Evolutionary conservation across 2,888 invertebrate species (phyloP).

Genomic region (Myopa tessellatipennis): DNA sequence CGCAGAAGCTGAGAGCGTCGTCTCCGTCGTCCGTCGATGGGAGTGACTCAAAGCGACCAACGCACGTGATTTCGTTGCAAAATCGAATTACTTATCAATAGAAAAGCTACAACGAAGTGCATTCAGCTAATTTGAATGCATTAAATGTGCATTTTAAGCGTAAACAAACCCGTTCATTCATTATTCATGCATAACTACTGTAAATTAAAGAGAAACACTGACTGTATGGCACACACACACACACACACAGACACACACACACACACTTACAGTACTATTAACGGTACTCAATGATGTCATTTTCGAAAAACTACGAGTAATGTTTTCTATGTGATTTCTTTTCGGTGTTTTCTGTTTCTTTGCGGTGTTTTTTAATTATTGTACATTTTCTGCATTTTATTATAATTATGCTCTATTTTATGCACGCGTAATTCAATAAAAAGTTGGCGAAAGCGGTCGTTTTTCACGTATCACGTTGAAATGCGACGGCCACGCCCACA

Average conservation of each 20-base stretch:
- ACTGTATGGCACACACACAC: neutral
- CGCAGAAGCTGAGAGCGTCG: neutral
- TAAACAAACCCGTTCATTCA: constrained; percentile 27
- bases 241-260: neutral
- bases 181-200: constrained; percentile 20
- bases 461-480: neutral
- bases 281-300: constrained; percentile 37
- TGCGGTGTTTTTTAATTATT: neutral
- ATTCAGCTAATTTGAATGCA: constrained; percentile 27
- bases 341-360: neutral
- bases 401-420: neutral
- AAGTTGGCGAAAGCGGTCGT: neutral
- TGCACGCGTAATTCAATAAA: constrained; percentile 25
- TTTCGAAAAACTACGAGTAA: neutral
- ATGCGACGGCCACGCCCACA: neutral
- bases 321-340: neutral
- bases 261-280: neutral
- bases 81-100: neutral
- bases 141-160: constrained; percentile 21
- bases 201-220: neutral
- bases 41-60: constrained; percentile 13
- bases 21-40: too few relatives aligned
- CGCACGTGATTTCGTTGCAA: constrained; percentile 29
- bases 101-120: neutral
- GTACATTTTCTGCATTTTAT: too few relatives aligned